Conservation (phyloP, 2,113 vertebrate species). For the Serilophus lunatus region DNA sequence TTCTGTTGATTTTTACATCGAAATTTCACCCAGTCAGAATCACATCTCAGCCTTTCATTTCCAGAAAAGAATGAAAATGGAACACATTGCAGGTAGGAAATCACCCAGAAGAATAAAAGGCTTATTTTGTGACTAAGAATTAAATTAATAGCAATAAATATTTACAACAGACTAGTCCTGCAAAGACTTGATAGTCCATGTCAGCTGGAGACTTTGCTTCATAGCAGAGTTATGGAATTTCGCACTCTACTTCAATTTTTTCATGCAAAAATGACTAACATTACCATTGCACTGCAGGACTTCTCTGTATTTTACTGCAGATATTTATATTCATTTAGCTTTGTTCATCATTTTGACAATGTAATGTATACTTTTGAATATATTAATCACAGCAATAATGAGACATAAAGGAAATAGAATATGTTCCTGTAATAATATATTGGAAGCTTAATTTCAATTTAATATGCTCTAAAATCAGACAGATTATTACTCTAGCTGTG, state of each 20-base stretch:
- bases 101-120: background rate
- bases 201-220: background rate
- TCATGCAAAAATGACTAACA: conserved; percentile 6
- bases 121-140: background rate
- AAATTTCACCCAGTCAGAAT: background rate
- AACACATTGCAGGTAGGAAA: background rate
- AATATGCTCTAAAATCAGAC: conserved; percentile 30
- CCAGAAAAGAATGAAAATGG: background rate
- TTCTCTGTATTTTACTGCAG: conserved; percentile 6
- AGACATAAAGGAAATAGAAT: conserved; percentile 35
- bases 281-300: background rate
- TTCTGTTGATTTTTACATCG: background rate
- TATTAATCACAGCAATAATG: conserved; percentile 38
- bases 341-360: conserved; percentile 14
- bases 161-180: background rate
- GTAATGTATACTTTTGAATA: conserved; percentile 33
- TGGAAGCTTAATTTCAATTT: conserved; percentile 37
- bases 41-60: background rate
- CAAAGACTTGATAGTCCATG: background rate
- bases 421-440: conserved; percentile 14
- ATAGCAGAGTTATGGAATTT: background rate
- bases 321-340: conserved; percentile 26
- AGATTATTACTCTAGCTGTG: background rate
- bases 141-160: background rate
- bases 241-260: background rate